Evolutionary conservation across 2,888 invertebrate species (phyloP).

Genomic region (Machimus atricapillus): DNA sequence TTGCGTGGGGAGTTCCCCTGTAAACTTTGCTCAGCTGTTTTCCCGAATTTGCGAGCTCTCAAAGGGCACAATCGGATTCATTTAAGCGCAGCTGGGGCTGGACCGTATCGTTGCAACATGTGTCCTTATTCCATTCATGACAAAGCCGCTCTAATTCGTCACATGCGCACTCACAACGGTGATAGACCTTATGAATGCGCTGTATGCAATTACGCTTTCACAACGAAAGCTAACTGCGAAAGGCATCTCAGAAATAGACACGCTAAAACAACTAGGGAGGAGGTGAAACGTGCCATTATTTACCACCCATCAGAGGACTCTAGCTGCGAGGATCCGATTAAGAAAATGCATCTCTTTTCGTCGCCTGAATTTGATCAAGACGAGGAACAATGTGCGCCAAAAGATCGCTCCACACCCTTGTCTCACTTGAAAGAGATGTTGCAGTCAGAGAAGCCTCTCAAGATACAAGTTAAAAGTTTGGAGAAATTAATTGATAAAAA

Average conservation of each 20-base stretch:
- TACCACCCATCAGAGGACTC: slow-evolving; percentile 88
- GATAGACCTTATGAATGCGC: slow-evolving; percentile 94
- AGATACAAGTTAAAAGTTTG: slow-evolving; percentile 70
- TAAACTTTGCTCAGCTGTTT: slow-evolving; percentile 84
- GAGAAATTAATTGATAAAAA: slow-evolving; percentile 65
- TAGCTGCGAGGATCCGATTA: slow-evolving; percentile 73
- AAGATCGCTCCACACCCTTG: slow-evolving; percentile 59
- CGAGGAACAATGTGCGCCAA: slow-evolving; percentile 55
- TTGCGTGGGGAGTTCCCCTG: slow-evolving; percentile 89
- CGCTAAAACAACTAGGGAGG: slow-evolving; percentile 83
- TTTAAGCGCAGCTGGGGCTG: slow-evolving; percentile 76
- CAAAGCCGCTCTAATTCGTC: slow-evolving; percentile 88
- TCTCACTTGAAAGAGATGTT: slow-evolving; percentile 64
- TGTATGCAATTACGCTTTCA: slow-evolving; percentile 95
- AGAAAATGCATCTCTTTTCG: slow-evolving; percentile 66
- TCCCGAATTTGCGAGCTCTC: slow-evolving; percentile 86
- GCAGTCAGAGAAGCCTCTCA: slow-evolving; percentile 65
- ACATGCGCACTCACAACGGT: slow-evolving; percentile 93
- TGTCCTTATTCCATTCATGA: slow-evolving; percentile 85
- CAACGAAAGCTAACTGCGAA: slow-evolving; percentile 97
- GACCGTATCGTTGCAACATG: slow-evolving; percentile 92
- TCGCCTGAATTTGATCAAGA: slow-evolving; percentile 65
- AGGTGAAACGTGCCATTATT: slow-evolving; percentile 86
- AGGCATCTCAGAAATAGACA: slow-evolving; percentile 92
- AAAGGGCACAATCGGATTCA: slow-evolving; percentile 92